phyloP scores from a whole-genome alignment of 2,888 invertebrate species.

The Ommatoiulus sabulosus region DNA sequence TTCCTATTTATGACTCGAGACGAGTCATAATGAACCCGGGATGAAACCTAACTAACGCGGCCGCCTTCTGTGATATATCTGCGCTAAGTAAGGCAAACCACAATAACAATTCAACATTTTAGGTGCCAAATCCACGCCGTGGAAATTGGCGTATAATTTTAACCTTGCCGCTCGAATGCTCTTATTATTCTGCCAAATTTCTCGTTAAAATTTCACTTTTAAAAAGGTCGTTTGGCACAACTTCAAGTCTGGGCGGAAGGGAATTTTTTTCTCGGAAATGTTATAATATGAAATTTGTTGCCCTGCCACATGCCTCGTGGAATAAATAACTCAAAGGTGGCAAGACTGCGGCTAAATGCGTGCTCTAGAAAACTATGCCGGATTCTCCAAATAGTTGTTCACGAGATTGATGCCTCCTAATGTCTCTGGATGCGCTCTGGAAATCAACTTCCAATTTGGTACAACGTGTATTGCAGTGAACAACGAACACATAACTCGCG shows the following conservation, averaged over 20 bases:
- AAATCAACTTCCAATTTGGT: not conserved
- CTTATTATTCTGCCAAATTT: not conserved
- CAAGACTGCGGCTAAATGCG: not conserved
- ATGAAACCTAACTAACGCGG: not conserved
- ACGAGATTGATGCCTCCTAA: not conserved
- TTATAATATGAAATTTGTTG: conserved; percentile 27
- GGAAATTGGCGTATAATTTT: not conserved
- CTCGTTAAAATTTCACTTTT: not conserved
- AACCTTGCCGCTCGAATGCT: not conserved
- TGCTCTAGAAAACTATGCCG: not conserved
- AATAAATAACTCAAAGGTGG: conserved; percentile 40
- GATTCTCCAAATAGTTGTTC: not conserved
- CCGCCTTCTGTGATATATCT: not conserved
- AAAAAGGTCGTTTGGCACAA: not conserved
- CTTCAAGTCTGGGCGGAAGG: not conserved
- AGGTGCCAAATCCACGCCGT: not conserved
- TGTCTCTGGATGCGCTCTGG: not conserved
- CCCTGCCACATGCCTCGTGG: not conserved
- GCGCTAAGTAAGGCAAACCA: not conserved
- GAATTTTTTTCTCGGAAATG: not conserved
- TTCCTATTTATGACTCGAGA: not conserved
- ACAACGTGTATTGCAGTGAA: not conserved
- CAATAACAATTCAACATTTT: conserved; percentile 33
- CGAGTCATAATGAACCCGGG: not conserved
- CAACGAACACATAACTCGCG: too few relatives aligned